phyloP scores from a whole-genome alignment of 2,797 vertebrate species.

The Dendrocincla fuliginosa region DNA sequence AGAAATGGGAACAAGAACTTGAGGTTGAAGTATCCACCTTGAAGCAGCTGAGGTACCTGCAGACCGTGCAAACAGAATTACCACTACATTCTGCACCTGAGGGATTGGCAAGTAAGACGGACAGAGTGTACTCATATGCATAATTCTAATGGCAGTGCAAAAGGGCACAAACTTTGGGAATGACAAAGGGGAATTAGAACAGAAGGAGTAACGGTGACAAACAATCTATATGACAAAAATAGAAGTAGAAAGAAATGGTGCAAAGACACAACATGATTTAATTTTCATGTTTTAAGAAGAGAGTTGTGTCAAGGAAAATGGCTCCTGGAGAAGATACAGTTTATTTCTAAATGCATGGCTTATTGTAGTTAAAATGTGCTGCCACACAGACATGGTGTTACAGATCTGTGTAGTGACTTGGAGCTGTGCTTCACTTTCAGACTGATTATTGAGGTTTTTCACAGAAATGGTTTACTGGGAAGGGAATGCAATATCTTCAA shows the following conservation, averaged over 20 bases:
- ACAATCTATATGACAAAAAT: not conserved
- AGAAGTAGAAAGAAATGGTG: not conserved
- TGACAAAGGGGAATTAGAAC: not conserved
- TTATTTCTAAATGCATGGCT: not conserved
- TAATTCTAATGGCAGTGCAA: not conserved
- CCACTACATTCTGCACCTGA: not conserved
- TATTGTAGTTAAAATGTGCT: not conserved
- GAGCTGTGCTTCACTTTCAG: not conserved
- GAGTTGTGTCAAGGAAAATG: not conserved
- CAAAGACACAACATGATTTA: not conserved
- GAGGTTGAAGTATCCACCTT: not conserved
- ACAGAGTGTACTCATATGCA: rapidly evolving
- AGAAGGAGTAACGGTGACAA: not conserved
- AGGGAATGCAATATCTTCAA: not conserved
- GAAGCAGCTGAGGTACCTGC: not conserved
- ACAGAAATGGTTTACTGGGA: not conserved
- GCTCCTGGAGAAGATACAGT: not conserved
- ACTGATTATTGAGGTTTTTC: not conserved
- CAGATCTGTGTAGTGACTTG: not conserved
- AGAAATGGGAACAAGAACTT: not conserved
- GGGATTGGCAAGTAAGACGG: not conserved
- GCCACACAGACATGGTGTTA: not conserved
- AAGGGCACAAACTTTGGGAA: not conserved
- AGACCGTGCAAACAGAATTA: not conserved
- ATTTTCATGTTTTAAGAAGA: not conserved